A percentile compares a stretch with the other conserved stretches of the same genome.
phyloP scores from a whole-genome alignment of 2,888 invertebrate genomes.

The Cheilosia vulpina region DNA sequence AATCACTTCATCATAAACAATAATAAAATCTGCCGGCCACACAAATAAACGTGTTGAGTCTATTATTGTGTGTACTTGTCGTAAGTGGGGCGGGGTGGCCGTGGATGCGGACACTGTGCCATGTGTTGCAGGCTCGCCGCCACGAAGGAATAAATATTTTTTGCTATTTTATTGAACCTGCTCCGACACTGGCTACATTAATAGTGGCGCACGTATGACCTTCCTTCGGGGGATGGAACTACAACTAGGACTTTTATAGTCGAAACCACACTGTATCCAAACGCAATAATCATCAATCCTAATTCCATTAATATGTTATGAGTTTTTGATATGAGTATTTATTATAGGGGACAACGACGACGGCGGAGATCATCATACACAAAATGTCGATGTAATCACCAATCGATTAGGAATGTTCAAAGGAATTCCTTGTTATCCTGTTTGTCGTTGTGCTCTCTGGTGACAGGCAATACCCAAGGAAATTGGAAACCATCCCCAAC shows the following conservation, averaged over 20 bases:
- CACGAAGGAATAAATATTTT: slow-evolving; percentile 57
- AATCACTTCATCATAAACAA: slow-evolving; percentile 74
- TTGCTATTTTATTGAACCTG: slow-evolving; percentile 72
- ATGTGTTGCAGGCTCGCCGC: slow-evolving; percentile 54
- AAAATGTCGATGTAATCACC: slow-evolving; percentile 60
- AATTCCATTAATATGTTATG: slow-evolving; percentile 78
- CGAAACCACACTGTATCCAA: slow-evolving; percentile 79
- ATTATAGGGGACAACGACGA: slow-evolving; percentile 39
- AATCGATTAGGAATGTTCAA: slow-evolving; percentile 72
- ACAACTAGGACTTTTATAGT: slow-evolving; percentile 32
- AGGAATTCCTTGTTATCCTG: slow-evolving; percentile 68
- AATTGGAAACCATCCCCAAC: slow-evolving; percentile 59
- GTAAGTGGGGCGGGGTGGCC: slow-evolving; percentile 10
- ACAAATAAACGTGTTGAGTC: slow-evolving; percentile 69
- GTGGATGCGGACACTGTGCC: slow-evolving; percentile 24
- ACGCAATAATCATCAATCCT: slow-evolving; percentile 84
- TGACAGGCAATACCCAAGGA: slow-evolving; percentile 54
- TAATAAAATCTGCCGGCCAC: slow-evolving; percentile 69
- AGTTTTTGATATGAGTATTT: slow-evolving; percentile 75
- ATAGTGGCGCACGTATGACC: slow-evolving; percentile 49
- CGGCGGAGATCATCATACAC: not conserved
- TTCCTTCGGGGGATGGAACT: slow-evolving; percentile 2
- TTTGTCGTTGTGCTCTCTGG: slow-evolving; percentile 38
- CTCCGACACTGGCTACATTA: slow-evolving; percentile 54
- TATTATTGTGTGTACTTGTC: slow-evolving; percentile 64